Evolutionary conservation across 2,113 vertebrate genomes (phyloP), one percentile per base, ranked within the genome.

Genomic region (Sialia sialis): DNA sequence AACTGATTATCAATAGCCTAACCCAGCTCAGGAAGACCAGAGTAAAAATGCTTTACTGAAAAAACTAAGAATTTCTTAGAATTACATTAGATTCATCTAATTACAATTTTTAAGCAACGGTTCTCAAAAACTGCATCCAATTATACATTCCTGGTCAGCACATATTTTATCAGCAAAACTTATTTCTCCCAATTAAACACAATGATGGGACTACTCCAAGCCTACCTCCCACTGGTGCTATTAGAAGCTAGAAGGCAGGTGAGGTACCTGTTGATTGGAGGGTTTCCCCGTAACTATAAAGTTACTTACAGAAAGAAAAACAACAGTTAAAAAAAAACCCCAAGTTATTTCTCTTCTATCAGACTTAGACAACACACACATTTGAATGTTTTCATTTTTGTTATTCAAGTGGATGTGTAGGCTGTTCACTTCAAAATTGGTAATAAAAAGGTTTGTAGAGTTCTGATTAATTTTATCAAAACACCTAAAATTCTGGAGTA

Each of bases 201-300:
- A 94, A 78, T 0, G 36, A 89, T 2, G 10, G 91, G 84, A 93
- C 94, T 89, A 72, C 86, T 72, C 91, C 91, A 92, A 95, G 95
- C 86, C 94, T 93, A 93, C 73, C 95, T 93, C 90, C 90, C 83
- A 94, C 68, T 78, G 89, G 83, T 54, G 80, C 89, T 97, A 92
- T 70, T 91, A 95, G 93, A 94, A 92, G 84, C 89, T 94, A 94
- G 89, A 95, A 95, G 94, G 91, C 91, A 96, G 84, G 89, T 95
- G 92, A 92, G 52, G 89, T 49, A 94, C 94, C 91, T 97, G 94
- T 95, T 96, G 96, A 95, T 81, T 95, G 93, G 86, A 93, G 95
- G 77, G 91, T 91, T 94, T 96, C 73, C 93, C 94, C 29, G 6
- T 87, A 94, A 96, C 91, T 96, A 94, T 87, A 85, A 87, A 72